phyloP scores from a whole-genome alignment of 2,888 invertebrate genomes.

The Limnephilus marmoratus region DNA sequence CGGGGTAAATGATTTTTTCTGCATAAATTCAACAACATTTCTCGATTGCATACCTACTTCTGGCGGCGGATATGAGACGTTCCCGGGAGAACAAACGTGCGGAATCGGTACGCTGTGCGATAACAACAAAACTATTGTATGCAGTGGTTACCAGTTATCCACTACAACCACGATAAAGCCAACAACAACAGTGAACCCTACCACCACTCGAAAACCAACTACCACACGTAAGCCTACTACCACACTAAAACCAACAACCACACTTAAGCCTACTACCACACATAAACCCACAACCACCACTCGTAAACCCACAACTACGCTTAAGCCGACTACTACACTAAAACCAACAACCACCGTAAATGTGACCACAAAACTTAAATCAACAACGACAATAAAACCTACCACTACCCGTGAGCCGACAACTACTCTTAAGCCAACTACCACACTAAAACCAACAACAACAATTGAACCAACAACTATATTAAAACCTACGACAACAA shows the following conservation, averaged over 20 bases:
- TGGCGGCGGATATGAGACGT: not conserved
- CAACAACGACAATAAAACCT: too few species aligned
- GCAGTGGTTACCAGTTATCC: not conserved
- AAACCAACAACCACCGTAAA: too few species aligned
- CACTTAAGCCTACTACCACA: too few species aligned
- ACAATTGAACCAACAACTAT: not conserved
- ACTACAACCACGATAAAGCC: not conserved
- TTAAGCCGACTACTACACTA: too few species aligned
- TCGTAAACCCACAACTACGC: too few species aligned
- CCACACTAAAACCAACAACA: not conserved
- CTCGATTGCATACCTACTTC: not conserved
- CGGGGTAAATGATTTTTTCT: not conserved
- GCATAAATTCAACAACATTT: not conserved
- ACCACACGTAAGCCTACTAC: not conserved
- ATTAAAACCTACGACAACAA: not conserved
- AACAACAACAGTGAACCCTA: not conserved
- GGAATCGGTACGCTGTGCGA: not conserved
- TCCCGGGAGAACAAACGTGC: not conserved
- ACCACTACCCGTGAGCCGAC: not conserved
- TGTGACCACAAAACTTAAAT: too few species aligned
- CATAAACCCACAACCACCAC: too few species aligned
- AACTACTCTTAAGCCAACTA: not conserved
- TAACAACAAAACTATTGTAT: not conserved
- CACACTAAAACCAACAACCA: too few species aligned
- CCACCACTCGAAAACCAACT: not conserved